Conservation (phyloP, 2,113 vertebrate species). For the Martes martes region DNA sequence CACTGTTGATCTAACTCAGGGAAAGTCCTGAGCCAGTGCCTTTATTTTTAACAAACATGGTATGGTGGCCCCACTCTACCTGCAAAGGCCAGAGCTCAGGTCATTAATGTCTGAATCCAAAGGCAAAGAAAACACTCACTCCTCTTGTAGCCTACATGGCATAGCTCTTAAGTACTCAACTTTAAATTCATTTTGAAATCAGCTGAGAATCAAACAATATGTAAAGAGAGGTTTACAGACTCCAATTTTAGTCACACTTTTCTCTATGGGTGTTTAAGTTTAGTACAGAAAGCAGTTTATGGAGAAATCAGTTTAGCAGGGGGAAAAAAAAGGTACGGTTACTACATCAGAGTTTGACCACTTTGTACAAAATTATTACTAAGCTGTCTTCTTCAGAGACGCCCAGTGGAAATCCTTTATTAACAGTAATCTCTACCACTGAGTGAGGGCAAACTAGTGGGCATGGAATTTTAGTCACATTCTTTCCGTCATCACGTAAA, state of each 20-base stretch:
- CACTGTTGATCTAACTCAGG: background rate
- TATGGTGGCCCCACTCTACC: background rate
- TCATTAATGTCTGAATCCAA: background rate
- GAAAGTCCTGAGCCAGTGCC: background rate
- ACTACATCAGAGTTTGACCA: background rate
- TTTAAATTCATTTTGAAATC: constrained; percentile 45
- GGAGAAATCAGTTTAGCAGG: constrained; percentile 14
- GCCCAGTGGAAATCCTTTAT: background rate
- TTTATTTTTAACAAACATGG: background rate
- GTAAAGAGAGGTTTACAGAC: constrained; percentile 19
- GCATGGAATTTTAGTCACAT: background rate
- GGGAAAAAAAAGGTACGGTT: background rate
- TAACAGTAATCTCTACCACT: background rate
- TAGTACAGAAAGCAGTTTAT: background rate
- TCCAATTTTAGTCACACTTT: constrained; percentile 17
- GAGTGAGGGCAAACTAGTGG: background rate
- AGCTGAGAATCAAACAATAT: constrained; percentile 36
- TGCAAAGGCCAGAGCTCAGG: background rate
- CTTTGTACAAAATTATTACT: background rate
- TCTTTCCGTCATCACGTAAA: background rate
- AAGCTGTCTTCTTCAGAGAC: background rate
- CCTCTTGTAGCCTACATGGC: background rate
- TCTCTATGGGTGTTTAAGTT: constrained; percentile 5
- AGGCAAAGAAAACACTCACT: background rate
- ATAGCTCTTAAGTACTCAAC: constrained; percentile 9